Base-by-base conservation (phyloP, 2,797 vertebrate genomes). In the Pagetopsis macropterus region DNA sequence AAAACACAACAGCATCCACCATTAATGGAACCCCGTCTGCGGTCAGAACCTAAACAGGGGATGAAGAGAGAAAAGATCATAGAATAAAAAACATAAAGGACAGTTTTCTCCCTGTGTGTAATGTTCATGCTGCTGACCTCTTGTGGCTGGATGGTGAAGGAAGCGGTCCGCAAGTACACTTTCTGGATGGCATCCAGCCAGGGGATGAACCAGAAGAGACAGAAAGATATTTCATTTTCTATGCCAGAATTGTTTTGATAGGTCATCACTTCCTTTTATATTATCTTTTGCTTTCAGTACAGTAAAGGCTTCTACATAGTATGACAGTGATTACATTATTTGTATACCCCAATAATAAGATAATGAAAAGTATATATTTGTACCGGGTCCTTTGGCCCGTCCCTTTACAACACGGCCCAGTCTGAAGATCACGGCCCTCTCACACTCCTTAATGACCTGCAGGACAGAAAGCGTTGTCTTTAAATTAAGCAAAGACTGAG, bases 1-100 rank as follows among this genome's bases (percentile, higher is more conserved):
- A 95, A 57, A 94, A 96, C 81, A 96, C 89, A 0, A 95, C 92
- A 0, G 91, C 95, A 5, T 95, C 94, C 51, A 95, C 94, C 70
- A 90, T 92, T 4, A 95, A 91, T 0, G 94, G 93, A 41, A 94
- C 94, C 0, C 93, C 94, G 70, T 95, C 95, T 56, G 92, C 91
- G 7, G 94, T 89, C 71, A 94, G 84, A 54, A 95, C 92, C 95
- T 95, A 78, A 9, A 50, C 44, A 64, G 62, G 4, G 2, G 33
- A 37, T 0, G 21, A 14, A 16, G 59, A 11, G 43, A 46, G 44
- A 4, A n/a, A 19, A 66, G 41, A 58, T 37, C 33, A 37, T 37
- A 37, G 7, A 37, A 37, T 37, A 8, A 16, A 27, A 23, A 27
- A 27, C 23, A 27, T 27, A 27, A 27, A 44, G 15, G 41, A 4